These are phyloP conservation scores for Orthosia incerta DNA, from an alignment of 2,888 invertebrate genomes.

Conservation along the genomic window DNA sequence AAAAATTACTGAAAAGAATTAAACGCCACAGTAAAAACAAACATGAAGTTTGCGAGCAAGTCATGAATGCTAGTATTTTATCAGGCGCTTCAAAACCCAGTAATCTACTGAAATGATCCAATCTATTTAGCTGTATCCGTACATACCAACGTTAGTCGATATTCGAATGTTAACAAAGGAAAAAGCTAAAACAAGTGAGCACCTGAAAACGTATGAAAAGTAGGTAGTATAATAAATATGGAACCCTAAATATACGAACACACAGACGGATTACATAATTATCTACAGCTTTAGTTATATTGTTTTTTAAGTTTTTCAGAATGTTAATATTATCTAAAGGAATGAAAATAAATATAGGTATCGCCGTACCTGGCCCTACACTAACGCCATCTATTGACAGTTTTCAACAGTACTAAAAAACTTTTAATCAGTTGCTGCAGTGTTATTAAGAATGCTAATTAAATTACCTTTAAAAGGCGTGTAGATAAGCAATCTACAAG, in stretches of 20 bases:
- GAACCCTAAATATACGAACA: background rate
- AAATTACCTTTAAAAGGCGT: slow-evolving; percentile 21
- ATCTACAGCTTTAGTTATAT: background rate
- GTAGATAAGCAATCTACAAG: slow-evolving; percentile 39
- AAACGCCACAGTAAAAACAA: slow-evolving; percentile 8
- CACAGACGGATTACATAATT: no score
- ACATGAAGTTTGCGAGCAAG: background rate
- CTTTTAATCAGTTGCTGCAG: background rate
- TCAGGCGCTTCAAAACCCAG: slow-evolving; percentile 19
- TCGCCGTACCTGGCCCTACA: background rate
- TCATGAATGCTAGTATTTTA: background rate
- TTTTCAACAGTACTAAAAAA: background rate
- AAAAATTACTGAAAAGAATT: background rate
- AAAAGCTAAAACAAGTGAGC: background rate
- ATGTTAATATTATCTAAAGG: background rate
- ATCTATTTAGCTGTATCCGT: background rate
- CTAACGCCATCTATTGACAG: slow-evolving; percentile 31
- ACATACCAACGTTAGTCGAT: background rate
- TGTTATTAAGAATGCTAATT: slow-evolving; percentile 31
- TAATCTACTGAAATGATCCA: background rate
- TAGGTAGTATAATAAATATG: no score
- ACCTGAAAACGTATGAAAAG: background rate
- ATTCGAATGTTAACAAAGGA: no score
- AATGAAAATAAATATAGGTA: background rate
- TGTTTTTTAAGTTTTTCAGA: no score